Percentiles rank a stretch among this genome's conserved stretches.
Evolutionary conservation across 2,888 invertebrate genomes (phyloP).

Genomic region (Cryptus viduatorius): DNA sequence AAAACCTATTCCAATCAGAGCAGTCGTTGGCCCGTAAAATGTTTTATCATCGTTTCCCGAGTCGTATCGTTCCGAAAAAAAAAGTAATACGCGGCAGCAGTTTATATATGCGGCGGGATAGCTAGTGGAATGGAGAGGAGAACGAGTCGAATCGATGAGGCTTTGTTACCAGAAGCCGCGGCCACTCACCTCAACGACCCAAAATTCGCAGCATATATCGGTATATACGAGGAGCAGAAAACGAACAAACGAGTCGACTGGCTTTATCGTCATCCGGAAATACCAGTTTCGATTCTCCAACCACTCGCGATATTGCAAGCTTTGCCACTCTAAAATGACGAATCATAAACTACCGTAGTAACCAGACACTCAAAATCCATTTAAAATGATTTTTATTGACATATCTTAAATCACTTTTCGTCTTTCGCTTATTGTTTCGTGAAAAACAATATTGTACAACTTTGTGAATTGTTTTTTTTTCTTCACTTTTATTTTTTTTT

Average conservation of each 20-base stretch:
- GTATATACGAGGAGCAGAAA: slow-evolving; percentile 23
- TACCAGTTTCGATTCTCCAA: slow-evolving; percentile 8
- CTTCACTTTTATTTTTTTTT: slow-evolving; percentile 28
- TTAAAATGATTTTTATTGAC: slow-evolving; percentile 78
- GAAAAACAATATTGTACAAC: slow-evolving; percentile 75
- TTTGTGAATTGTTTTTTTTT: slow-evolving; percentile 45
- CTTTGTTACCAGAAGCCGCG: slow-evolving; percentile 46
- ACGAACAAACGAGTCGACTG: slow-evolving; percentile 8
- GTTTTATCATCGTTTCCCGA: slow-evolving; percentile 67
- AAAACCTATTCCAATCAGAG: slow-evolving; percentile 64
- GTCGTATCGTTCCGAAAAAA: slow-evolving; percentile 35
- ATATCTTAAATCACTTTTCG: slow-evolving; percentile 77
- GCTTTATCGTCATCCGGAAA: slow-evolving; percentile 33
- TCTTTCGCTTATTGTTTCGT: slow-evolving; percentile 77
- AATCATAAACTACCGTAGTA: background rate
- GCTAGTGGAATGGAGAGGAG: background rate
- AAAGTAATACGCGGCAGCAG: slow-evolving; percentile 41
- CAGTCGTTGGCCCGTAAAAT: slow-evolving; percentile 69
- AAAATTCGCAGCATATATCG: slow-evolving; percentile 38
- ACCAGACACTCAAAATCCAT: slow-evolving; percentile 56
- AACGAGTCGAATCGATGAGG: slow-evolving; percentile 53
- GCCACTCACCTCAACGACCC: slow-evolving; percentile 56
- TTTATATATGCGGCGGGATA: background rate
- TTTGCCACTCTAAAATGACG: background rate
- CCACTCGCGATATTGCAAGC: slow-evolving; percentile 23